Base-by-base conservation (phyloP, 1,140 invertebrate genomes). In the Trichomalopsis sarcophagae region DNA sequence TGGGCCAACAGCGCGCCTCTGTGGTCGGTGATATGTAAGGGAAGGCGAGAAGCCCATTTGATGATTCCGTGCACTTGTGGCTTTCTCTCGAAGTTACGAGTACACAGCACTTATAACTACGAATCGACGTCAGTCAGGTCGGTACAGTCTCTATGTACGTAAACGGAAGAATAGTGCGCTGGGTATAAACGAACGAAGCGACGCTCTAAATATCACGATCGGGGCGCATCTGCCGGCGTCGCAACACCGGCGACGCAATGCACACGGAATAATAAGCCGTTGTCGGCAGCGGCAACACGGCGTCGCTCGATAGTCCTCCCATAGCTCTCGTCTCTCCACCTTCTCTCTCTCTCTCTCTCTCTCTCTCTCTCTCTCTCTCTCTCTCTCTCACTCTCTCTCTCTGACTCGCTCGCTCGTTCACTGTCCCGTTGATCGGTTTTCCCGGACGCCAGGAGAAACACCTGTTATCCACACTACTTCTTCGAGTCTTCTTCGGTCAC, bases 281-380 rank as follows among this genome's bases (percentile, higher is more conserved):
- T 36, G 36, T 76, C 74, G 74, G 69, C 27, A 40, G 40, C 74
- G 36, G 69, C 69, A 73, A 30, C 69, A 10, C 74, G 11, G 75
- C 75, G 75, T 55, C 75, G 75, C 75, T 77, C 75, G 44, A 77
- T 77, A 77, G 75, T 77, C 75, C 75, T 77, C 75, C 75, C 75
- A 77, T 77, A 21, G 47, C 47, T 27, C 17, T 77, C 21, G 40
- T 30, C 76, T 62, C 30, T 21, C 33, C 69, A 10, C 14, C 69
- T 36, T 73, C 69, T 73, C 33, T 36, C 27, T 73, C 55, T 62
- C 14, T n/a, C 55, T 62, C 55, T 0, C 9, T 71, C n/a, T 0
- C 27, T 27, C 27, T 27, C 76, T 62, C 27, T 17, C 13, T 23
- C 17, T 73, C 69, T 73, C 33, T 36, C 23, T 73, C 55, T 62